Percentiles rank a stretch among this genome's conserved stretches.
These are phyloP conservation scores for Ectemnius lituratus DNA, from an alignment of 2,888 invertebrate species.

Conservation along the genomic window DNA sequence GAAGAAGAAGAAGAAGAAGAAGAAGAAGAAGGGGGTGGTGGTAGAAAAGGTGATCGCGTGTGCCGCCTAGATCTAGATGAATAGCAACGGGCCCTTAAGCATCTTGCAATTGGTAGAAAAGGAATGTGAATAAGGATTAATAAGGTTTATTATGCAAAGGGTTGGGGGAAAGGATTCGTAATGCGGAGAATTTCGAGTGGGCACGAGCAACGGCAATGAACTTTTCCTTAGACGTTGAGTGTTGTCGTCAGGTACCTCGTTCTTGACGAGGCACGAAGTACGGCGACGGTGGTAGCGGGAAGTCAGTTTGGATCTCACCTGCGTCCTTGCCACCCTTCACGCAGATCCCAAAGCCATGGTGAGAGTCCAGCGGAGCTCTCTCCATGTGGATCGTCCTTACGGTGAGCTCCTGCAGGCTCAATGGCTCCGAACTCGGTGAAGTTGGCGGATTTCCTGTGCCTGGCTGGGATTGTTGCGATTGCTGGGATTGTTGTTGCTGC, in stretches of 20 bases:
- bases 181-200: conserved; percentile 26
- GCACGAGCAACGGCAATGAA: too few relatives aligned
- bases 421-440: conserved; percentile 79
- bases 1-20: too few relatives aligned
- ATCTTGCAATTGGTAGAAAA: too few relatives aligned
- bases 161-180: neutral
- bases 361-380: conserved; percentile 87
- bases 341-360: conserved; percentile 93
- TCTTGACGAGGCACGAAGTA: conserved; percentile 63
- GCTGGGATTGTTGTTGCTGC: conserved; percentile 46
- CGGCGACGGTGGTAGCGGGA: conserved; percentile 64
- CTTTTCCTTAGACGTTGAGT: too few relatives aligned
- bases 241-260: conserved; percentile 58
- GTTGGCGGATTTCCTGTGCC: conserved; percentile 77
- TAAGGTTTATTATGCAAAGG: too few relatives aligned
- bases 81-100: too few relatives aligned
- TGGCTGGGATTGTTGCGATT: conserved; percentile 39
- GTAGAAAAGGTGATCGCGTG: conserved; percentile 17
- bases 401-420: conserved; percentile 85
- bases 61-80: too few relatives aligned
- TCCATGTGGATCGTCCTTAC: conserved; percentile 93
- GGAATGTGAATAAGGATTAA: neutral
- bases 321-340: conserved; percentile 95
- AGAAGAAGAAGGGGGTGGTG: neutral
- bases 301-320: conserved; percentile 80